Evolutionary conservation across 2,797 vertebrate species (phyloP).

Genomic region (Manis crassicaudata): DNA sequence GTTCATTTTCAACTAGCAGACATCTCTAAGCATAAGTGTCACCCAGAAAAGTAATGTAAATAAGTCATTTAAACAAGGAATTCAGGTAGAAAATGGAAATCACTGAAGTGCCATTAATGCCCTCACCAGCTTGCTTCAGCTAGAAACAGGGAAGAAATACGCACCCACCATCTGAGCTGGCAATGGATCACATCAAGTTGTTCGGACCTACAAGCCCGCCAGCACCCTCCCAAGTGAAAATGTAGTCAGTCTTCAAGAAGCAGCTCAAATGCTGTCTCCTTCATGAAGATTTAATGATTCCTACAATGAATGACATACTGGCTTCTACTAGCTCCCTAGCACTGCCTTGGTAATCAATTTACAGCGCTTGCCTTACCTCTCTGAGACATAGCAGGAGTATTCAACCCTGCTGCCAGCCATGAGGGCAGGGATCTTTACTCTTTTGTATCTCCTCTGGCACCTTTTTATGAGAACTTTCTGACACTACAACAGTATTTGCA

Average conservation of each 20-base stretch:
- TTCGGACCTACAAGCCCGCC: background rate
- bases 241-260: background rate
- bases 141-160: background rate
- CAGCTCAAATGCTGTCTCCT: background rate
- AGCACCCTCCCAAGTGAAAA: background rate
- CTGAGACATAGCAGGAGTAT: background rate
- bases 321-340: background rate
- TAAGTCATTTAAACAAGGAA: constrained; percentile 67
- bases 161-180: background rate
- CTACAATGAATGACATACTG: background rate
- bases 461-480: background rate
- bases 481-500: background rate
- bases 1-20: constrained; percentile 54
- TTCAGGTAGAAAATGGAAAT: constrained; percentile 70
- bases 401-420: background rate
- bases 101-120: constrained; percentile 12
- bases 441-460: background rate
- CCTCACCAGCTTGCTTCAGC: background rate
- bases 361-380: background rate
- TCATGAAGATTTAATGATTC: background rate
- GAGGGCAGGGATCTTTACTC: background rate
- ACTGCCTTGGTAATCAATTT: background rate
- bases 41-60: constrained; percentile 48
- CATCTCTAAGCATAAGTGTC: constrained; percentile 22
- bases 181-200: background rate